Percentiles rank a stretch among this genome's conserved stretches.
Conservation (phyloP, 2,888 invertebrate species). For the Pristionchus exspectatus region DNA sequence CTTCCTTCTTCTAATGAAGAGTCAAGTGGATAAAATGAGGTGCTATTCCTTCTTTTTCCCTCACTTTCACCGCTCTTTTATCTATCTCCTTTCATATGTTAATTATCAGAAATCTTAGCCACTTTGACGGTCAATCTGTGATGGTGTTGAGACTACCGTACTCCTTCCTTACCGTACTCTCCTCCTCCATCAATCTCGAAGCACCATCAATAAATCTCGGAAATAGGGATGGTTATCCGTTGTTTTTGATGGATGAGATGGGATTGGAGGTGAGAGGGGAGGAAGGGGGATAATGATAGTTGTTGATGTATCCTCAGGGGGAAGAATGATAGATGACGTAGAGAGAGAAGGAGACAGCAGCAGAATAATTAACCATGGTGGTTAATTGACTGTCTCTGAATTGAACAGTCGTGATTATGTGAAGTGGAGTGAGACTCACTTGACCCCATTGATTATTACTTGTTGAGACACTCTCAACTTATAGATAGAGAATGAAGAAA, state of each 20-base stretch:
- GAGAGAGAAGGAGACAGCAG: neutral
- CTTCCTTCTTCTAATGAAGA: neutral
- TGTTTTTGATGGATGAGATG: slow-evolving; percentile 3
- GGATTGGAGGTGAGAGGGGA: neutral
- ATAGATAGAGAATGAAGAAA: neutral
- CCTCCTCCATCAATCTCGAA: neutral
- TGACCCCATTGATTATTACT: neutral
- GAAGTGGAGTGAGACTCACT: neutral
- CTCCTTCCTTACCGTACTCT: neutral
- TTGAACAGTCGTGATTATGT: slow-evolving; percentile 31
- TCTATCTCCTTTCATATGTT: slow-evolving; percentile 8
- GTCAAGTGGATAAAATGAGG: slow-evolving; percentile 35
- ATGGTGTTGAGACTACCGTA: neutral
- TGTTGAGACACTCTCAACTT: neutral
- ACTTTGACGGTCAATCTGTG: neutral
- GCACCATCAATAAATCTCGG: neutral
- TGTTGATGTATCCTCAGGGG: neutral
- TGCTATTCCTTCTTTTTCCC: neutral
- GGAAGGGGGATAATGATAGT: neutral
- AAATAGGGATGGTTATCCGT: neutral
- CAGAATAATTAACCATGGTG: slow-evolving; percentile 15
- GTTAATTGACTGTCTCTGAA: slow-evolving; percentile 5
- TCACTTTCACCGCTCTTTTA: neutral
- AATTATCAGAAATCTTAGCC: slow-evolving; percentile 5
- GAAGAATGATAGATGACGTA: slow-evolving; percentile 24